Evolutionary conservation across 1,140 invertebrate genomes (phyloP), one percentile per base, ranked within the genome.

Genomic region (Temnothorax curvispinosus): DNA sequence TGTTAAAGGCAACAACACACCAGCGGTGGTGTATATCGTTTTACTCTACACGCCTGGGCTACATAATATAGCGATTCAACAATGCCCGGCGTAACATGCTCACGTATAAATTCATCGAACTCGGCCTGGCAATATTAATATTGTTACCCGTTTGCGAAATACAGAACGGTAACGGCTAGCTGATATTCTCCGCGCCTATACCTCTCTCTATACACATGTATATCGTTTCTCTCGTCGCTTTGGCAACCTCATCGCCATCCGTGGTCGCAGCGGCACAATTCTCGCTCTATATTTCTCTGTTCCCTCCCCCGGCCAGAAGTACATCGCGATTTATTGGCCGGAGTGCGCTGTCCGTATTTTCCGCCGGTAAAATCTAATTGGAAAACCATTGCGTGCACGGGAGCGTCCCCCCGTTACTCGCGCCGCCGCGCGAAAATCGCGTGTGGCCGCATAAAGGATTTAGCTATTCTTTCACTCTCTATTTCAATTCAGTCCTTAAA

Each of bases 301-400:
- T 27, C 27, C 27, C 27, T 27, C 27, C 27, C 77, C 21, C 27
- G 32, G 35, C 35, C 47, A 65, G 56, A 32, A 35, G 89, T 58
- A 69, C 32, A 32, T 72, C 72, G 85, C 86, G 87, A 93, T 94
- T 93, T 93, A 93, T 93, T 89, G 92, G 89, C 41, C 78, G 81
- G 65, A 78, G 88, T 58, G 89, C 41, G 38, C 71, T 84, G 90
- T 89, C 87, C 85, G 88, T 93, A 91, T 88, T 92, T 92, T 91
- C 91, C 90, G 82, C 85, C 69, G 77, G 87, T 91, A 87, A 90
- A 90, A 93, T 94, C 89, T 92, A 93, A 93, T 94, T 92, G 92
- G 92, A 92, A 94, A 94, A 92, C 89, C 91, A 93, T 93, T 92
- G 91, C 91, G 86, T 82, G 87, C 74, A 85, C 64, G 77, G 89